Conservation (phyloP, 2,797 vertebrate species). For the Botia kubotai region DNA sequence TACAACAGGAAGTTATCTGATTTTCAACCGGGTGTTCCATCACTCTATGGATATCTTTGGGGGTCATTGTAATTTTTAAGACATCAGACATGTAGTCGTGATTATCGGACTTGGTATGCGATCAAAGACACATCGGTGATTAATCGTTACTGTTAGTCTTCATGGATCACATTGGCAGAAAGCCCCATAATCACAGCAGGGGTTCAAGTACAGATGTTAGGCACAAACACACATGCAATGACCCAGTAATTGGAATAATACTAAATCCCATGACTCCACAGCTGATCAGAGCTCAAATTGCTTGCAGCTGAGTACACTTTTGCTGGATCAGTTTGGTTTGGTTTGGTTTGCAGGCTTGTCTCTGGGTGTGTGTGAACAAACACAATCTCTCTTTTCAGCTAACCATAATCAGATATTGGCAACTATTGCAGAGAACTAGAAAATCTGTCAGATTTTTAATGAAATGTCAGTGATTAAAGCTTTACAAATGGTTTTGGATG, state of each 20-base stretch:
- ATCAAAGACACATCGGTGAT: conserved; percentile 36
- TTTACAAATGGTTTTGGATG: conserved; percentile 29
- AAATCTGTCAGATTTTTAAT: conserved; percentile 24
- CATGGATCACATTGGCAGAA: conserved; percentile 48
- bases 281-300: conserved; percentile 50
- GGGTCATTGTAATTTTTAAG: conserved; percentile 14
- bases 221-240: conserved; percentile 23
- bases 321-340: conserved; percentile 23
- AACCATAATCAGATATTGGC: conserved; percentile 7
- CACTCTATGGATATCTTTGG: not conserved
- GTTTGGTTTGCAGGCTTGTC: conserved; percentile 27
- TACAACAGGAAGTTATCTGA: not conserved
- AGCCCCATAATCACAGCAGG: conserved; percentile 33
- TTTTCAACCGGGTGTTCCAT: conserved; percentile 18
- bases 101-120: conserved; percentile 23
- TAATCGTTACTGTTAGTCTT: conserved; percentile 48
- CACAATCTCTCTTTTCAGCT: not conserved
- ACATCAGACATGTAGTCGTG: conserved; percentile 15
- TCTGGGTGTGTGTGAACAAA: conserved; percentile 35
- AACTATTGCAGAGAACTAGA: not conserved
- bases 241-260: conserved; percentile 46
- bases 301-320: conserved; percentile 53
- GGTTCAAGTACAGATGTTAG: conserved; percentile 52
- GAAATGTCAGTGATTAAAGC: conserved; percentile 3
- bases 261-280: conserved; percentile 44